A percentile compares a stretch with the other conserved stretches of the same genome.
phyloP scores from a whole-genome alignment of 2,888 invertebrate genomes.

The Agonopterix heracliana region DNA sequence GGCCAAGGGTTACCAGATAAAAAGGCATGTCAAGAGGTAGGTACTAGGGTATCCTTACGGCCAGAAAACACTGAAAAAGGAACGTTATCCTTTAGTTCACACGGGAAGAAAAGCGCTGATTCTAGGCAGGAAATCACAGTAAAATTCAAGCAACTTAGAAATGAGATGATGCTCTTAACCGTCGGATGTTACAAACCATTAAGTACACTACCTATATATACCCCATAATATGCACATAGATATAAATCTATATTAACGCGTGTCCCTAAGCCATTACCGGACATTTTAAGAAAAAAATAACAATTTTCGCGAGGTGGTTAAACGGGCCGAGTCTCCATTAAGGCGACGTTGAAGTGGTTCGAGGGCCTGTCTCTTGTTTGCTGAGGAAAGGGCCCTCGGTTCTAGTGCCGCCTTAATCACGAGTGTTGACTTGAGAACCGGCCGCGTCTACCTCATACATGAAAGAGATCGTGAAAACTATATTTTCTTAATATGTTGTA shows the following conservation, averaged over 20 bases:
- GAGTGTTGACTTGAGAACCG: constrained; percentile 52
- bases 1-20: too few species aligned
- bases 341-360: constrained; percentile 43
- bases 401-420: constrained; percentile 62
- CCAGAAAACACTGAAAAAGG: too few species aligned
- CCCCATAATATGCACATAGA: background rate
- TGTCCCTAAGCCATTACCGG: constrained; percentile 6
- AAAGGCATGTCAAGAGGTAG: too few species aligned
- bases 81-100: too few species aligned
- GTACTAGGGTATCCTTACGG: too few species aligned
- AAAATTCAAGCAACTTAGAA: too few species aligned
- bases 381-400: constrained; percentile 47
- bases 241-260: background rate
- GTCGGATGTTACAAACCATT: background rate
- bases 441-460: constrained; percentile 21
- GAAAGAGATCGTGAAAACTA: constrained; percentile 22
- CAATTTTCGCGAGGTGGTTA: constrained; percentile 21
- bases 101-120: too few species aligned
- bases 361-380: constrained; percentile 60
- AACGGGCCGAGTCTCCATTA: constrained; percentile 47
- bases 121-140: too few species aligned
- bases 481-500: constrained; percentile 3
- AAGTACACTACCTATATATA: background rate
- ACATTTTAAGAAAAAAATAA: constrained; percentile 7
- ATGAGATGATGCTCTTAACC: too few species aligned